Evolutionary conservation across 1,140 invertebrate species (phyloP), one percentile per base, ranked within the genome.

Genomic region (Leptoteleia sp.): DNA sequence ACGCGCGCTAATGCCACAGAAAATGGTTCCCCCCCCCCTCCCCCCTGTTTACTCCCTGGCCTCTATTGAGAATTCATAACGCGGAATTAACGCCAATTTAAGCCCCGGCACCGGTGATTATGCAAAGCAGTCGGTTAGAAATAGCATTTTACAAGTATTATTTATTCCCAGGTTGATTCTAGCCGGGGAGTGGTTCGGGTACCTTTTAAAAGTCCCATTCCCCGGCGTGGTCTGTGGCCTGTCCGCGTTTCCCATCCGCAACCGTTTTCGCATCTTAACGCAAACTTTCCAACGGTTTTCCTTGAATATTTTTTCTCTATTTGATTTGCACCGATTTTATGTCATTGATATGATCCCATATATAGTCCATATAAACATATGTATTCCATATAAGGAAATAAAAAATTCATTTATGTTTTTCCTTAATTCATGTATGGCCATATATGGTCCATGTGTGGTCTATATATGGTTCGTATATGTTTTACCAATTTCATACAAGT

Each of bases 51-150:
- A n/a, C n/a, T n/a, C n/a, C n/a, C n/a, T n/a, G n/a, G n/a, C n/a
- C n/a, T n/a, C n/a, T n/a, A n/a, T n/a, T 13, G 15, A 16, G 37
- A 40, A 57, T 15, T 50, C 59, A 64, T 50, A 64, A 64, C 59
- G 45, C 59, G 1, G 22, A 48, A 64, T 64, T 48, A 64, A 64
- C 59, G 59, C 25, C 59, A 64, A 50, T 64, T 64, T 64, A 12
- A 50, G 22, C 45, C n/a, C 19, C 59, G 9, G 13, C 4, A 50
- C 31, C 15, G 13, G 43, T 64, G 19, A 50, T 64, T 64, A 64
- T 64, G 59, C 15, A 50, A 64, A 64, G 19, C 59, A 64, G 59
- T 27, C 33, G 19, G 45, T 50, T 50, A 50, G 33, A 40, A 38
- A 50, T 27, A 25, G 45, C 40, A 29, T 29, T 45, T 19, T 5